Base-by-base conservation (phyloP, 1,140 invertebrate species). In the Apocrypta bakeri region DNA sequence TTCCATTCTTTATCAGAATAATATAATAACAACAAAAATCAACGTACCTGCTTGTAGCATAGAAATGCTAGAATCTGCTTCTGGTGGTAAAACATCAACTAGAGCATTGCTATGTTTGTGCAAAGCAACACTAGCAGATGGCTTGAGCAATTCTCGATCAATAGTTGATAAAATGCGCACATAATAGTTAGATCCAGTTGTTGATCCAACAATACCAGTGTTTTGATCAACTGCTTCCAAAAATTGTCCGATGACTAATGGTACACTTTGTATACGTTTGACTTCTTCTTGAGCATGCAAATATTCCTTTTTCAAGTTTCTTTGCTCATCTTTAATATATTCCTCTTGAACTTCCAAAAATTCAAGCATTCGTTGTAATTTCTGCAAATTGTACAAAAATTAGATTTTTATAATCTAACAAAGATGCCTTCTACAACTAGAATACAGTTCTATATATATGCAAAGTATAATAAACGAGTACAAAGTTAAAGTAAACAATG, bases 51-150 rank as follows among this genome's bases (percentile, higher is more conserved):
- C 95, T 94, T 97, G 95, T 42, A 99, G 92, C 98, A 99, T 99
- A 80, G 98, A 98, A 85, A 98, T 99, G 85, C 95, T 98, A 76
- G 97, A 98, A 90, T 99, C 98, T n/a, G 98, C 98, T 93, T 99
- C 98, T 9, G 98, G 98, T 33, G 98, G 98, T 48, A 99, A 91
- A 21, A 99, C 98, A 94, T 99, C 98, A 7, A 99, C 98, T 42
- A 99, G 92, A 71, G 98, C 98, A 95, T 99, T 99, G 86, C 98
- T 98, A 91, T 99, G 98, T 91, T 99, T 99, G 88, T 99, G 98
- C 27, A 99, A 93, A 40, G 98, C 98, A 56, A 99, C 98, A 88
- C 97, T 98, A 21, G 98, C 98, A 25, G 97, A 98, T 0, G 98
- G 98, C 89, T 99, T 99, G 77, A 99, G 90, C 69, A 99, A 91